Evolutionary conservation across 2,797 vertebrate species (phyloP), one percentile per base, ranked within the genome.

Genomic region (Chelon auratus): DNA sequence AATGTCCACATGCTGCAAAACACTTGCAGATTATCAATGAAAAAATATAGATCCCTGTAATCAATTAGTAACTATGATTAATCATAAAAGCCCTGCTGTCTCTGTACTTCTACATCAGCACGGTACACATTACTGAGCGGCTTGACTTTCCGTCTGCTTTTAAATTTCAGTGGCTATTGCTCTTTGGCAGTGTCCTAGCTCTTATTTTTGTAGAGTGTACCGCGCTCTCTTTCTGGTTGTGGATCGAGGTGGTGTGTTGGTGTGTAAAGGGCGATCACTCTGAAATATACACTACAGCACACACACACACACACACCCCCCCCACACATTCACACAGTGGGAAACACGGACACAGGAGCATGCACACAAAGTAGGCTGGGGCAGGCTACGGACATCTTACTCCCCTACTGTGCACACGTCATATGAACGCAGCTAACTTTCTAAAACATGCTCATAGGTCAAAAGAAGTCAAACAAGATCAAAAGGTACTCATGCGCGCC

Each of bases 131-230:
- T 74, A 65, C 39, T 70, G 56, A 81, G 80, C 82, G 86, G 80
- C 76, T 75, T 5, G 36, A 56, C 15, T 73, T 68, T 51, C 68
- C 59, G 22, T 74, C 39, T 11, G n/a, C 18, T 59, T 63, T 69
- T 58, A 53, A 63, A 78, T 82, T 82, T 84, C 55, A 81, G 77
- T 85, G 65, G 61, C 75, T 77, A 30, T 87, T 80, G 83, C 87
- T 92, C 90, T 92, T 93, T 92, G 91, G 89, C 88, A 85, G 87
- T 89, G 75, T 90, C 78, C 87, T 92, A 90, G 90, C 91, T 87
- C 78, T 77, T 81, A 9, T 62, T 75, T 36, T 26, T 45, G 70
- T 55, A 26, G 59, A 60, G 20, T 60, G 40, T 70, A 71, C 80
- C 86, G 77, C 85, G 79, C 85, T 86, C 64, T 78, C 52, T 33